Evolutionary conservation across 2,113 vertebrate species (phyloP), one percentile per base, ranked within the genome.

Genomic region (Protobothrops flavoviridis): DNA sequence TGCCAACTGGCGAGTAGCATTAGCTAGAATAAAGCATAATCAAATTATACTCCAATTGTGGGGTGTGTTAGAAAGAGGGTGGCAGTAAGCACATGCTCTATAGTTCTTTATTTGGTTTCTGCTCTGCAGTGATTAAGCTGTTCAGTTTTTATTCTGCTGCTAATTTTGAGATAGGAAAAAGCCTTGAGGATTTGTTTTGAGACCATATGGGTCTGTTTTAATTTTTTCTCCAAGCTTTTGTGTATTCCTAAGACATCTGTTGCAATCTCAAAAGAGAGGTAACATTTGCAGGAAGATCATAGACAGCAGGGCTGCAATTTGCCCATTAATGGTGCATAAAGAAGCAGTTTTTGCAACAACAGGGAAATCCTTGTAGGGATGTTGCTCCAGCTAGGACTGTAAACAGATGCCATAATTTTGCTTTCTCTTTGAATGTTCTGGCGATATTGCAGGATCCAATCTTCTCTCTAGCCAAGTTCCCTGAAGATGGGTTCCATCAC

Each of bases 121-220:
- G n/a, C 39, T 21, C 24, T 55, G 12, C 21, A 92, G 81, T 0
- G 0, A 93, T 90, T 86, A 92, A 88, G 26, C 1, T 15, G 5
- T 24, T 74, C 88, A 61, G 10, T 55, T 85, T 91, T 91, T 56
- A 50, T 43, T 23, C n/a, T 55, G 57, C 4, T 69, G 12, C 20
- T 33, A 39, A 33, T 87, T 52, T 56, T 91, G 43, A 90, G 74
- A 64, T 24, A 20, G 74, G 86, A 85, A 86, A 55, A n/a, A 0
- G 0, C 50, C 61, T 87, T 90, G 87, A 61, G 48, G 12, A 9
- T 0, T 0, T 56, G 52, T 55, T 43, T 50, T 1, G 43, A 48
- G 86, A 29, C 21, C 52, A n/a, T 0, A 0, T 55, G 85, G 39
- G 56, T 11, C 1, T 1, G 26, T 23, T 8, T 0, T 1, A 15